These are phyloP conservation scores for Xiphophorus maculatus DNA, from an alignment of 2,113 vertebrate genomes.

Conservation along the genomic window DNA sequence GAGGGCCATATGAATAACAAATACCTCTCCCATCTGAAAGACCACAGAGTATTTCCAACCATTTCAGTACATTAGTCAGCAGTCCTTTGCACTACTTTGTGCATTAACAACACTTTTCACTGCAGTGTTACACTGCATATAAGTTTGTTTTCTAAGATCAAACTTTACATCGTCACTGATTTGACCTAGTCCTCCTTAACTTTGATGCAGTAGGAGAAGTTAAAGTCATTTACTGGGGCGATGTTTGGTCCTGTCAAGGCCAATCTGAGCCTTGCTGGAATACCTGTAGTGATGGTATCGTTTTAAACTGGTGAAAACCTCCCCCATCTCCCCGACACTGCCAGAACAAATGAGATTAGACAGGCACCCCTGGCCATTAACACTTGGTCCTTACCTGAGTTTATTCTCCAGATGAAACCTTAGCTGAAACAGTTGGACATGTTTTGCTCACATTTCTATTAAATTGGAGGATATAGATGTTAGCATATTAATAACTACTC, in stretches of 20 bases:
- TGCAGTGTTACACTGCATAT: constrained; percentile 16
- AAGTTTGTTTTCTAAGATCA: constrained; percentile 62
- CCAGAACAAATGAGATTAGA: constrained; percentile 73
- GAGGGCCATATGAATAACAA: constrained; percentile 79
- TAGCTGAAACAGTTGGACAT: constrained; percentile 32
- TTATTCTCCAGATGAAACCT: constrained; percentile 37
- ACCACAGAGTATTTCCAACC: constrained; percentile 67
- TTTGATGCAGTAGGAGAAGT: constrained; percentile 62
- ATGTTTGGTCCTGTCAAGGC: constrained; percentile 76
- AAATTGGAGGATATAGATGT: constrained; percentile 12
- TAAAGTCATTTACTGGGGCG: constrained; percentile 55
- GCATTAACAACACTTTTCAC: constrained; percentile 53
- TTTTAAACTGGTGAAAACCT: constrained; percentile 67
- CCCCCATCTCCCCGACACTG: constrained; percentile 50
- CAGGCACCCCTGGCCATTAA: constrained; percentile 76
- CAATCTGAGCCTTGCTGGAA: constrained; percentile 65
- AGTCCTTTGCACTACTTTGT: constrained; percentile 64
- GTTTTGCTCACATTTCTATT: constrained; percentile 16
- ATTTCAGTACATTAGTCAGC: constrained; percentile 77
- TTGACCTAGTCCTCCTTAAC: constrained; percentile 63
- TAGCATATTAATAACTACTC: background rate
- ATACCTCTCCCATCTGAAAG: constrained; percentile 72
- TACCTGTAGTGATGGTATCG: constrained; percentile 73
- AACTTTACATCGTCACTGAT: constrained; percentile 55
- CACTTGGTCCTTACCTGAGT: constrained; percentile 71